These are phyloP conservation scores for Atta cephalotes DNA, from an alignment of 1,140 invertebrate species.

Conservation along the genomic window DNA sequence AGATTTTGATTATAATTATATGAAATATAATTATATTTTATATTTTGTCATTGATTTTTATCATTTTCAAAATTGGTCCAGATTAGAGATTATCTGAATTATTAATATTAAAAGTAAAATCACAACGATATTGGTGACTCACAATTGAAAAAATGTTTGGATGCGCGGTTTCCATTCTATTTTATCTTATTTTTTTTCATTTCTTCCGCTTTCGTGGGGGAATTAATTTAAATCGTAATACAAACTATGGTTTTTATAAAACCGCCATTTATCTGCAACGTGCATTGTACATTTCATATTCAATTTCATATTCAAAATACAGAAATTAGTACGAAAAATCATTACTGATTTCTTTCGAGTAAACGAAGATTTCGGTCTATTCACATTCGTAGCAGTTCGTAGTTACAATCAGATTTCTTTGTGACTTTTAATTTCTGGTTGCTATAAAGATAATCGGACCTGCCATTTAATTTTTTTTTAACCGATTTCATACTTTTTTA, in stretches of 20 bases:
- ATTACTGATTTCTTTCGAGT: not conserved
- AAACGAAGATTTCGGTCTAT: not conserved
- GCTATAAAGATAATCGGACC: not conserved
- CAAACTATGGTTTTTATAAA: slow-evolving; percentile 65
- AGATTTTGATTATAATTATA: too few species aligned
- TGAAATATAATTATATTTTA: not conserved
- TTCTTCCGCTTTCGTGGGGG: slow-evolving; percentile 8
- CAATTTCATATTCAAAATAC: slow-evolving; percentile 69
- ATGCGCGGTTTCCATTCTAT: slow-evolving; percentile 18
- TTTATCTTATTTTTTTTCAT: slow-evolving; percentile 4
- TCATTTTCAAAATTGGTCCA: not conserved
- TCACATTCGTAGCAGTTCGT: not conserved
- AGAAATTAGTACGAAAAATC: slow-evolving; percentile 48
- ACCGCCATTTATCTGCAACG: slow-evolving; percentile 68
- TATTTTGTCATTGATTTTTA: slow-evolving; percentile 8
- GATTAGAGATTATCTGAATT: not conserved
- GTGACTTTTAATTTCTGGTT: not conserved
- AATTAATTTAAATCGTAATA: slow-evolving; percentile 76
- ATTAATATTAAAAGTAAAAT: slow-evolving; percentile 5
- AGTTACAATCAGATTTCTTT: not conserved
- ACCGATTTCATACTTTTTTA: not conserved
- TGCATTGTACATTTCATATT: not conserved
- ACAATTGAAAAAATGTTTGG: not conserved
- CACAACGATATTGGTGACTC: not conserved
- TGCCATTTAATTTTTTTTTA: not conserved